Conservation (phyloP, 2,888 invertebrate species). For the Ormia ochracea region DNA sequence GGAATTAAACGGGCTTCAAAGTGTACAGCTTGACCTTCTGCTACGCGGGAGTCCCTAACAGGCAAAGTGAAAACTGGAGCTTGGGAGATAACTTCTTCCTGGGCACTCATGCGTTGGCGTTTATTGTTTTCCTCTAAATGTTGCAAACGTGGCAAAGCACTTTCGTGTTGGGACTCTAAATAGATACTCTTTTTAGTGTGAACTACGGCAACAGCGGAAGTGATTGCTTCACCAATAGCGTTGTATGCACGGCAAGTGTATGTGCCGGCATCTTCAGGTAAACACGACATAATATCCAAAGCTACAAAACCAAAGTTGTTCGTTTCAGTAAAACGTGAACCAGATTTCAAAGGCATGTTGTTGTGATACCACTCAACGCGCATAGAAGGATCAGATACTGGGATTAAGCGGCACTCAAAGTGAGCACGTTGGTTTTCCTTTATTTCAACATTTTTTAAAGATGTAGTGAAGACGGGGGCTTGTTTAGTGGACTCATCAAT, state of each 20-base stretch:
- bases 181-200: constrained; percentile 91
- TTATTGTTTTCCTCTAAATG: constrained; percentile 89
- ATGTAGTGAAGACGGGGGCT: constrained; percentile 94
- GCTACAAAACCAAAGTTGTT: constrained; percentile 99
- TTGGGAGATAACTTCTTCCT: constrained; percentile 89
- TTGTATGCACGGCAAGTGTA: constrained; percentile 97
- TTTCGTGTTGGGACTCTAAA: constrained; percentile 91
- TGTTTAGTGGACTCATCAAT: constrained; percentile 91
- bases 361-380: constrained; percentile 98
- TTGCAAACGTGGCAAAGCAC: constrained; percentile 86
- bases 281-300: constrained; percentile 94
- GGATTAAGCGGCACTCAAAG: constrained; percentile 94
- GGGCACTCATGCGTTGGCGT: constrained; percentile 84
- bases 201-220: constrained; percentile 90
- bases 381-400: constrained; percentile 94
- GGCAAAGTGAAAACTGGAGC: constrained; percentile 96
- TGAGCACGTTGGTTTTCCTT: constrained; percentile 96
- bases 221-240: constrained; percentile 93
- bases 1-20: constrained; percentile 96
- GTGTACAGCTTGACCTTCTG: constrained; percentile 94
- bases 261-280: constrained; percentile 96
- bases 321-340: constrained; percentile 95
- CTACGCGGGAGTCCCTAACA: constrained; percentile 88
- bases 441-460: constrained; percentile 92
- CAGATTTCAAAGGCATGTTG: constrained; percentile 91